phyloP scores from a whole-genome alignment of 2,113 vertebrate genomes.

The Toxostoma redivivum region DNA sequence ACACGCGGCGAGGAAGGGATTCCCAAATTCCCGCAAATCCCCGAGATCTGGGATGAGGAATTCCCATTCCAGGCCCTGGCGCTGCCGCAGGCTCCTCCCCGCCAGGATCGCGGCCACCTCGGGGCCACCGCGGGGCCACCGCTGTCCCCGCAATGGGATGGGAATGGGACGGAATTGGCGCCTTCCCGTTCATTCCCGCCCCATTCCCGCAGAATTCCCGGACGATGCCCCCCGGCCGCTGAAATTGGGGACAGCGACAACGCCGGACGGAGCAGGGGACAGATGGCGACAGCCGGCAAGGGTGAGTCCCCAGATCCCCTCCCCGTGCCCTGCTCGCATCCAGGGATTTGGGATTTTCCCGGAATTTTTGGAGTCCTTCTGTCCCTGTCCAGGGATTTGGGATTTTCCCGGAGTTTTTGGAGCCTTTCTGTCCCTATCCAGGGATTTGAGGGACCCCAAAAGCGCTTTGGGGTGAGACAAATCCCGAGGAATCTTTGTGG shows the following conservation, averaged over 20 bases:
- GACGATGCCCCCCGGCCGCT: neutral
- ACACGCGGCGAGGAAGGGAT: no score
- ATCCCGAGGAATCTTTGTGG: neutral
- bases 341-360: neutral
- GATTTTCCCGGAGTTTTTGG: no score
- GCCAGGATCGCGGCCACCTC: neutral
- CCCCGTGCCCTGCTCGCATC: neutral
- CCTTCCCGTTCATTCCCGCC: neutral
- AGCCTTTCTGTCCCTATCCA: neutral
- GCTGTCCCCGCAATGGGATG: neutral
- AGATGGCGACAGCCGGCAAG: neutral
- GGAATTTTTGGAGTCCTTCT: neutral
- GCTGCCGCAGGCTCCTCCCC: neutral
- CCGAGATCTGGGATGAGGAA: neutral
- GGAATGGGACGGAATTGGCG: neutral
- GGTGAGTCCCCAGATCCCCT: neutral
- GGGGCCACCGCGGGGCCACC: neutral
- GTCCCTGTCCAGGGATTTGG: neutral
- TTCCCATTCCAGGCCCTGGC: neutral
- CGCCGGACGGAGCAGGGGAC: neutral
- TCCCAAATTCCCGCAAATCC: neutral
- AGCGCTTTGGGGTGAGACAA: neutral
- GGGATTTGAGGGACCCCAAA: neutral
- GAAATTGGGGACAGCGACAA: neutral
- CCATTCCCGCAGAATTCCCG: neutral